A percentile compares a stretch with the other conserved stretches of the same genome.
These are phyloP conservation scores for Schizaphis graminum DNA, from an alignment of 2,888 invertebrate genomes.

Conservation along the genomic window DNA sequence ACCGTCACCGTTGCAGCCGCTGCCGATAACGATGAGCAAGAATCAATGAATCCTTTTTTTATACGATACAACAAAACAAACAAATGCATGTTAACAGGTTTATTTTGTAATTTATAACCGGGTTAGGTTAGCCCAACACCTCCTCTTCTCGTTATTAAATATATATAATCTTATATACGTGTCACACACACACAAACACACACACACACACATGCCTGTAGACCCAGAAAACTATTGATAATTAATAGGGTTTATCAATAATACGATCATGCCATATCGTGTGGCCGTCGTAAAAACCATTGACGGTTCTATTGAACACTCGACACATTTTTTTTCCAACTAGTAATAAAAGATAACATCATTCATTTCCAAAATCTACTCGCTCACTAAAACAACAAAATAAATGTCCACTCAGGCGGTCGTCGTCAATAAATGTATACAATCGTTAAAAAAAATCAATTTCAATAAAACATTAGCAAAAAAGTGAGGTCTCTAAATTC, in stretches of 20 bases:
- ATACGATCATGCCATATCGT: not conserved
- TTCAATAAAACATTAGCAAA: not conserved
- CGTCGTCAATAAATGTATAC: not conserved
- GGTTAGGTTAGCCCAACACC: not conserved
- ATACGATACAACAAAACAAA: constrained; percentile 10
- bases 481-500: not conserved
- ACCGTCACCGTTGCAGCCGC: not conserved
- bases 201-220: not conserved
- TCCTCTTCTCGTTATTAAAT: not conserved
- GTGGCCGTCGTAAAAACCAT: not conserved
- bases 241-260: constrained; percentile 15
- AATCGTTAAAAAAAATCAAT: not conserved
- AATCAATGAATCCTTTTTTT: constrained; percentile 46
- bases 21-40: not conserved
- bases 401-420: not conserved
- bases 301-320: constrained; percentile 3
- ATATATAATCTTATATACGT: not conserved
- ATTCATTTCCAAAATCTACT: not conserved
- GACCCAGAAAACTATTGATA: not conserved
- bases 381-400: not conserved
- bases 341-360: not conserved
- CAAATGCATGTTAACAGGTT: constrained; percentile 36
- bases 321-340: not conserved
- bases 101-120: constrained; percentile 35
- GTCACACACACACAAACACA: too few species aligned